Evolutionary conservation across 2,113 vertebrate genomes (phyloP).

Genomic region (Lathamus discolor): DNA sequence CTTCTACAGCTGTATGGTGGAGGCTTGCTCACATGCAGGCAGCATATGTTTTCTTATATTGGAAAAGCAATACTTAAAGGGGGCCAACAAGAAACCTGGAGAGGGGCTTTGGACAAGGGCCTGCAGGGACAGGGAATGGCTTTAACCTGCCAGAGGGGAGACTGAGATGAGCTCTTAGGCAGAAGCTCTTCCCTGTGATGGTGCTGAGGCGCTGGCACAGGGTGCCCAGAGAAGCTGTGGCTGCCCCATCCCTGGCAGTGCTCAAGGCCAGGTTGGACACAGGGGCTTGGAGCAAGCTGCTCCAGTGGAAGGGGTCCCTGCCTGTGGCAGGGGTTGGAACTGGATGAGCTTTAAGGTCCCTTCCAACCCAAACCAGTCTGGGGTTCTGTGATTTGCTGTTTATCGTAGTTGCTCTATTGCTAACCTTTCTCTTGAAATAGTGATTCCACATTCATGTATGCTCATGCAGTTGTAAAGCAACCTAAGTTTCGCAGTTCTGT

Average conservation of each 20-base stretch:
- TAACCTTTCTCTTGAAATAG: neutral
- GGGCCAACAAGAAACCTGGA: neutral
- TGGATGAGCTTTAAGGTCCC: neutral
- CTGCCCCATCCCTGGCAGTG: too few species aligned
- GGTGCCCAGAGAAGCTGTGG: too few species aligned
- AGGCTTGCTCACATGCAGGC: neutral
- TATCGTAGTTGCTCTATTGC: neutral
- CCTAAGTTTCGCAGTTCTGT: neutral
- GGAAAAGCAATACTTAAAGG: neutral
- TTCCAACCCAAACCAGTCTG: neutral
- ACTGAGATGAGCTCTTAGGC: too few species aligned
- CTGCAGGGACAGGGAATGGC: too few species aligned
- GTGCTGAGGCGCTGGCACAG: too few species aligned
- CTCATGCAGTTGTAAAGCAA: neutral
- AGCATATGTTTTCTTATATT: neutral
- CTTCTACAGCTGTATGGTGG: neutral
- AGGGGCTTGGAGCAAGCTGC: too few species aligned
- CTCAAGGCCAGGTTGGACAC: too few species aligned
- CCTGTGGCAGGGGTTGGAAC: fast-evolving
- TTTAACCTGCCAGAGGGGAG: too few species aligned
- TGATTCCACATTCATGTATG: neutral
- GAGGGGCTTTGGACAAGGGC: too few species aligned
- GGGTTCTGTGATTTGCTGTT: neutral
- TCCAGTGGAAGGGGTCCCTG: neutral
- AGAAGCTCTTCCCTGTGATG: too few species aligned